Percentiles rank a stretch among this genome's conserved stretches.
Evolutionary conservation across 2,888 invertebrate species (phyloP).

Genomic region (Acronicta alni): DNA sequence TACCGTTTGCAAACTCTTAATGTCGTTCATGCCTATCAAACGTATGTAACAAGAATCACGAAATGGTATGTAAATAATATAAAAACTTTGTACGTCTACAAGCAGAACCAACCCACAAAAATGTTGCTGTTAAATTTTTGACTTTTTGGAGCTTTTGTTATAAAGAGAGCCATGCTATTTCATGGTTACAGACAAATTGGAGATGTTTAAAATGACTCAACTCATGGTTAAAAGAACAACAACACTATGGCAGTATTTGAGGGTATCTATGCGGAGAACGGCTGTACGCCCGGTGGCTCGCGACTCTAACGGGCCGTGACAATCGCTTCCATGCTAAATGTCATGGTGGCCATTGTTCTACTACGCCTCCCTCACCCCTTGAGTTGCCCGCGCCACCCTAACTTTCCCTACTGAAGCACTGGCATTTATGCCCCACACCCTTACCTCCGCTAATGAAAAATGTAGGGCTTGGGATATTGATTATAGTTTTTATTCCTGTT

Average conservation of each 20-base stretch:
- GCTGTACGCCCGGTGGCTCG: constrained; percentile 80
- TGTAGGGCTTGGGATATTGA: constrained; percentile 74
- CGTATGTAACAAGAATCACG: constrained; percentile 51
- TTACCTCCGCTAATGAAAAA: constrained; percentile 80
- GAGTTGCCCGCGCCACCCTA: constrained; percentile 66
- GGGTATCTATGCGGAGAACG: constrained; percentile 74
- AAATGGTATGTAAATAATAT: constrained; percentile 50
- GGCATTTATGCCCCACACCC: constrained; percentile 82
- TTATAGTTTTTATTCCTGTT: constrained; percentile 63
- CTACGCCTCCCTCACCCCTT: constrained; percentile 63
- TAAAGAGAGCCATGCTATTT: constrained; percentile 35
- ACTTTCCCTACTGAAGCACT: constrained; percentile 75
- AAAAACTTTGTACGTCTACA: constrained; percentile 33
- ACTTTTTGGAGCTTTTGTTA: constrained; percentile 27
- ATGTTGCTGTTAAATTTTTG: constrained; percentile 38
- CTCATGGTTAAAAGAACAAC: constrained; percentile 56
- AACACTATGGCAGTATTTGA: constrained; percentile 74
- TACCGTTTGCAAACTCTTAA: constrained; percentile 53
- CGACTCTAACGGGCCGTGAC: constrained; percentile 85
- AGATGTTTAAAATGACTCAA: constrained; percentile 30
- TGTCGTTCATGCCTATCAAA: constrained; percentile 47
- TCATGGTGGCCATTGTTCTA: constrained; percentile 88
- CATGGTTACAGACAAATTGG: constrained; percentile 21
- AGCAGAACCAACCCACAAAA: constrained; percentile 37
- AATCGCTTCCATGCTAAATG: constrained; percentile 89